Base-by-base conservation (phyloP, 2,888 invertebrate genomes). In the Orthosia incerta region DNA sequence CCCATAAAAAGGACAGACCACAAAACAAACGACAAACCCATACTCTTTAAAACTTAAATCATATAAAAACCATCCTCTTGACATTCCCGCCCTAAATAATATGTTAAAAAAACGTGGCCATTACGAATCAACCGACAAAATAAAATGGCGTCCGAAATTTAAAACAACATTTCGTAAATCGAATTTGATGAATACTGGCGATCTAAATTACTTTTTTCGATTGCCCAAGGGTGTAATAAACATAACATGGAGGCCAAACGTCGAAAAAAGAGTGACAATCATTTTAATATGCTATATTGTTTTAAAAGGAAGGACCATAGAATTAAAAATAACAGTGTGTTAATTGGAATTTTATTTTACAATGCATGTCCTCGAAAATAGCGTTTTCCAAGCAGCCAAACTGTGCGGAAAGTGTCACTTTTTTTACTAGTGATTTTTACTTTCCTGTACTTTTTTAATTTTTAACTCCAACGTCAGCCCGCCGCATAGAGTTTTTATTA, bases 101-200 rank as follows among this genome's bases (percentile, higher is more conserved):
- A 39, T 15, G 18, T 53, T 76, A 53, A 76, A 59, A 53, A 76
- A n/a, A 0, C 20, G 18, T 12, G 3, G 53, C 53, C 55, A 65
- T 66, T 56, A 69, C 46, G n/a, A 79, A 20, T 62, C 18, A n/a
- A 61, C 61, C 13, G 12, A 26, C 39, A 26, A 60, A 69, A 64
- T 62, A 75, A 76, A 63, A 82, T 61, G 62, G 23, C 55, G 15
- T 13, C 15, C 12, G 15, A 66, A 79, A 74, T 83, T 70, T 67
- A 83, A 80, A 83, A 69, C 55, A 80, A 80, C 69, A 83, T 83
- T 83, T 70, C 45, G 26, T 45, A 57, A 80, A 83, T 80, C 79
- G 79, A 80, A 79, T 79, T 73, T 66, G 59, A 69, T 66, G 74
- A 70, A 78, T 69, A 45, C 53, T 26, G 51, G 45, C 59, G 46